Conservation (phyloP, 64 coral and sea anemone species). For the Catalaphyllia jardinei region DNA sequence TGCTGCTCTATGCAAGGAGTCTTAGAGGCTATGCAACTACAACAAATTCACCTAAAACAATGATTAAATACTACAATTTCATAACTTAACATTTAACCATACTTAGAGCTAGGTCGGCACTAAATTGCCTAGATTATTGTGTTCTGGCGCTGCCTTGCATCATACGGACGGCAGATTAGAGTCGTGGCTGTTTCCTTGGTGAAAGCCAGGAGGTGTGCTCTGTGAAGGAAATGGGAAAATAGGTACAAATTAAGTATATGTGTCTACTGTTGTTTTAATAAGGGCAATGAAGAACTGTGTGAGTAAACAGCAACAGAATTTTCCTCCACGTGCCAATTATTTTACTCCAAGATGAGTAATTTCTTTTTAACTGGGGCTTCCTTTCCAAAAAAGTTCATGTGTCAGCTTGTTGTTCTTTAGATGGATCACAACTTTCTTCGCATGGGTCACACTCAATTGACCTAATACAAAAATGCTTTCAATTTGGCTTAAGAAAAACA, state of each 20-base stretch:
- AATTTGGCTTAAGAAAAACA: too few relatives aligned
- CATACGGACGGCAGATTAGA: constrained; percentile 86
- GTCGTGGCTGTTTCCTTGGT: constrained; percentile 67
- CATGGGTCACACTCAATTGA: too few relatives aligned
- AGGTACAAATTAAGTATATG: background rate
- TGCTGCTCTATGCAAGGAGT: background rate
- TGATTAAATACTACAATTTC: constrained; percentile 28
- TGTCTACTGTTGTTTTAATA: background rate
- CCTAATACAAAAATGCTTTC: too few relatives aligned
- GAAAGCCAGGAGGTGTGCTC: constrained; percentile 32
- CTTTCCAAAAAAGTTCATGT: too few relatives aligned
- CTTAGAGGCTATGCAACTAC: background rate
- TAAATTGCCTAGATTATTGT: background rate
- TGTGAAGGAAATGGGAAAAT: background rate
- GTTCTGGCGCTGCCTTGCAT: background rate
- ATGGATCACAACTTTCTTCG: too few relatives aligned
- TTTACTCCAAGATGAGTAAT: too few relatives aligned
- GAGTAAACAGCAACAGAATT: background rate
- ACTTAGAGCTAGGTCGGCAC: background rate
- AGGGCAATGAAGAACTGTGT: background rate
- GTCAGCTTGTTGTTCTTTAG: too few relatives aligned
- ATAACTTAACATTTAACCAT: constrained; percentile 31
- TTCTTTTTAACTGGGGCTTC: too few relatives aligned
- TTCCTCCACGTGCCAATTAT: too few relatives aligned
- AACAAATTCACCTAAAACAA: constrained; percentile 20